phyloP scores from a whole-genome alignment of 2,113 vertebrate genomes.

The Eulemur rufifrons region DNA sequence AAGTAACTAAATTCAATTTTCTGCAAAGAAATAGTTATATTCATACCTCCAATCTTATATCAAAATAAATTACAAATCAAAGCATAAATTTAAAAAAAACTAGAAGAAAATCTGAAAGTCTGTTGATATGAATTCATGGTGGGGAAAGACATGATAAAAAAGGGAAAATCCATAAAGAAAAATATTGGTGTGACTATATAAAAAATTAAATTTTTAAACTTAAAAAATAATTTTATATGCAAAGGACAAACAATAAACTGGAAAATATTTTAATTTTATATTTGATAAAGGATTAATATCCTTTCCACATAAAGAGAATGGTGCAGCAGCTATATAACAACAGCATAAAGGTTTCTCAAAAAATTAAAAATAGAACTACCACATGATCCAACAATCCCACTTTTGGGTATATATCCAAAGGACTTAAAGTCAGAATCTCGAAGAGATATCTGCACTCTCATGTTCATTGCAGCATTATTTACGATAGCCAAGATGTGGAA shows the following conservation, averaged over 20 bases:
- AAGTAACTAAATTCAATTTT: background rate
- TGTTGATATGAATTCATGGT: background rate
- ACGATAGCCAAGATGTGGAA: background rate
- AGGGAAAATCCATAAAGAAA: background rate
- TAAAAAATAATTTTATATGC: background rate
- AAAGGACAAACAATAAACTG: background rate
- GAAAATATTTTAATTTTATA: background rate
- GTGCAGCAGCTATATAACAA: background rate
- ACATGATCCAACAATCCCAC: background rate
- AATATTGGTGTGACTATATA: background rate
- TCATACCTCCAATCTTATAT: background rate
- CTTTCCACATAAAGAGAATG: background rate
- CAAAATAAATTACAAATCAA: conserved; percentile 2
- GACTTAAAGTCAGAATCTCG: background rate
- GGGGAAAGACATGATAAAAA: background rate
- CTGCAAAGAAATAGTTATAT: background rate
- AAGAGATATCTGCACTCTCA: background rate
- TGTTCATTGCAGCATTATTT: background rate
- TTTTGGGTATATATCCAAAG: background rate
- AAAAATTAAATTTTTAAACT: background rate
- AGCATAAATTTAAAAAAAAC: background rate
- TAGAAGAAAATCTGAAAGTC: background rate
- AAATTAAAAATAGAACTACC: background rate
- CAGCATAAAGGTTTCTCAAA: background rate
- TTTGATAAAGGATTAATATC: background rate